Evolutionary conservation across 2,113 vertebrate genomes (phyloP), one percentile per base, ranked within the genome.

Genomic region (Mesitornis unicolor): DNA sequence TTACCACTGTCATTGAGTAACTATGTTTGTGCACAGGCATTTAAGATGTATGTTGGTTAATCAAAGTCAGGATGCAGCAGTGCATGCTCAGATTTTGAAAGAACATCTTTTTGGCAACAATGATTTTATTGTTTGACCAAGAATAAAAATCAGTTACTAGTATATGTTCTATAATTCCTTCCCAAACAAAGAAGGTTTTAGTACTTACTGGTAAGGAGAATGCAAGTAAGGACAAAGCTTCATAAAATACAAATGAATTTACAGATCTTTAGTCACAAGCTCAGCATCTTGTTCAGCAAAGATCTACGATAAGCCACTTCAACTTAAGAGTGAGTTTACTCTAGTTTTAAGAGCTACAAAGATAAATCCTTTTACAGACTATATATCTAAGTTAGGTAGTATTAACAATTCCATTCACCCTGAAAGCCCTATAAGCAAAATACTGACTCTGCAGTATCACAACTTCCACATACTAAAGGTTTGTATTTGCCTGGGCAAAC

Each of bases 321-420:
- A n/a, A 73, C 9, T 78, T 64, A 50, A 81, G 74, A 80, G 26
- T 25, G 53, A 45, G 42, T 77, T 89, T 80, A 87, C 75, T 78
- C n/a, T 77, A 89, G 57, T 63, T 90, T 95, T 84, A 88, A 96
- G 82, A 96, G 56, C 69, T 87, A 87, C 87, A 74, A 89, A 69
- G 69, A 89, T 85, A 51, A 68, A 43, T 53, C 54, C 75, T 70
- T 94, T 95, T 87, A 93, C 73, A 95, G 71, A 86, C 73, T 87
- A 70, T 64, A 25, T 81, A 56, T 38, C 61, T 53, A 69, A 73
- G 8, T 35, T n/a, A 48, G 38, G 42, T 64, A 75, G 67, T 50
- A 77, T 36, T 54, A 92, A 91, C 42, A 96, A 48, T n/a, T 17
- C 24, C 20, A 6, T 67, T 33, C 64, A 71, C 11, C 15, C 17